phyloP scores from a whole-genome alignment of 2,888 invertebrate species.

The Ommatoiulus sabulosus region DNA sequence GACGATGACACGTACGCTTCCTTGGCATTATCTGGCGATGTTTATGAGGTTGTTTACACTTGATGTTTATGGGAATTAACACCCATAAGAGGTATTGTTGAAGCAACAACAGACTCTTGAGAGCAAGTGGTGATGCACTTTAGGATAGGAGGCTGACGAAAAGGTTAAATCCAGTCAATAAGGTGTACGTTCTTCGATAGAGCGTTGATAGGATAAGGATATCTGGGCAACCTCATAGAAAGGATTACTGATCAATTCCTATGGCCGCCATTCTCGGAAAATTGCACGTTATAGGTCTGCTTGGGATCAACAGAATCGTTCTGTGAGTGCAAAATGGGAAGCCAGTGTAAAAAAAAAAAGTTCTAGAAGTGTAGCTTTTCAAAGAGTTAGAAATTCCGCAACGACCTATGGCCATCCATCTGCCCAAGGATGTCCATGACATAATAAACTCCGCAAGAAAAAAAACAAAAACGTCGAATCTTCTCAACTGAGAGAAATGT shows the following conservation, averaged over 20 bases:
- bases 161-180: not conserved
- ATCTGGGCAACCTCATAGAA: too few relatives aligned
- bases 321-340: not conserved
- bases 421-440: too few relatives aligned
- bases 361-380: too few relatives aligned
- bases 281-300: not conserved
- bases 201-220: not conserved
- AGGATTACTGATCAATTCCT: not conserved
- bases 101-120: not conserved
- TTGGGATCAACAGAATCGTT: not conserved
- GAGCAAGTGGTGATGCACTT: not conserved
- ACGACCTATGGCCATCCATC: too few relatives aligned
- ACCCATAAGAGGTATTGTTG: not conserved
- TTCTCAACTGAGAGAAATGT: too few relatives aligned
- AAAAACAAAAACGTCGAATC: too few relatives aligned
- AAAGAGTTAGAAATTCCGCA: too few relatives aligned
- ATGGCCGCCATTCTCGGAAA: not conserved
- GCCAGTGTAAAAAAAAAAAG: not conserved
- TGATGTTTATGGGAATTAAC: not conserved
- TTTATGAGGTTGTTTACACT: conserved; percentile 2
- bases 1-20: not conserved
- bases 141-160: not conserved
- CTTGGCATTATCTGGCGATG: not conserved
- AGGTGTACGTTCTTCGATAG: not conserved
- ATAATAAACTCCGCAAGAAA: too few relatives aligned